Evolutionary conservation across 2,888 invertebrate genomes (phyloP).

Genomic region (Diadegma fenestrale): DNA sequence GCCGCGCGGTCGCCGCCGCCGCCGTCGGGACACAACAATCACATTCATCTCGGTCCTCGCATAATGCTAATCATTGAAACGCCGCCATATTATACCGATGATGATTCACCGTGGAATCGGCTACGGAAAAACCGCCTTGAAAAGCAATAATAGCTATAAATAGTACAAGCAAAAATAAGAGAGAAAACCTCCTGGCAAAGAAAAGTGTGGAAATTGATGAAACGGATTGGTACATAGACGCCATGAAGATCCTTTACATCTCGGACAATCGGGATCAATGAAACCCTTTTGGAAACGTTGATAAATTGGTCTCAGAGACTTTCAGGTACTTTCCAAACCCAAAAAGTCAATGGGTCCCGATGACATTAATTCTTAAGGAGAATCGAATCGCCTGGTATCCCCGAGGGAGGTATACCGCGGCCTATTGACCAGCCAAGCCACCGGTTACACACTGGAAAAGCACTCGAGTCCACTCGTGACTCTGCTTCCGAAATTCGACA

Average conservation of each 20-base stretch:
- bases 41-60: slow-evolving; percentile 83
- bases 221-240: not conserved
- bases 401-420: slow-evolving; percentile 14
- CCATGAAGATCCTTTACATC: not conserved
- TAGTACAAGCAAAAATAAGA: not conserved
- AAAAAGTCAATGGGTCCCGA: slow-evolving; percentile 10
- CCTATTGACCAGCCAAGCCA: slow-evolving; percentile 31
- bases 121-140: slow-evolving; percentile 51
- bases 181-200: not conserved
- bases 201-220: not conserved
- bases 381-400: slow-evolving; percentile 56
- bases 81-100: slow-evolving; percentile 83
- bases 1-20: slow-evolving; percentile 69
- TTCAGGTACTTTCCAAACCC: not conserved
- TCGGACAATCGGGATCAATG: not conserved
- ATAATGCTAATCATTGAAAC: slow-evolving; percentile 85
- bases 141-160: slow-evolving; percentile 5
- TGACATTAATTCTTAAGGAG: slow-evolving; percentile 37
- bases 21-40: slow-evolving; percentile 82
- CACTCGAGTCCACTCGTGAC: slow-evolving; percentile 65
- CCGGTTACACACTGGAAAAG: slow-evolving; percentile 53
- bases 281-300: not conserved
- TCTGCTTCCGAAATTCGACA: slow-evolving; percentile 71
- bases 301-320: not conserved
- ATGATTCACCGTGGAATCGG: slow-evolving; percentile 61